Conservation (phyloP, 2,888 invertebrate genomes). For the Sycophila texana region DNA sequence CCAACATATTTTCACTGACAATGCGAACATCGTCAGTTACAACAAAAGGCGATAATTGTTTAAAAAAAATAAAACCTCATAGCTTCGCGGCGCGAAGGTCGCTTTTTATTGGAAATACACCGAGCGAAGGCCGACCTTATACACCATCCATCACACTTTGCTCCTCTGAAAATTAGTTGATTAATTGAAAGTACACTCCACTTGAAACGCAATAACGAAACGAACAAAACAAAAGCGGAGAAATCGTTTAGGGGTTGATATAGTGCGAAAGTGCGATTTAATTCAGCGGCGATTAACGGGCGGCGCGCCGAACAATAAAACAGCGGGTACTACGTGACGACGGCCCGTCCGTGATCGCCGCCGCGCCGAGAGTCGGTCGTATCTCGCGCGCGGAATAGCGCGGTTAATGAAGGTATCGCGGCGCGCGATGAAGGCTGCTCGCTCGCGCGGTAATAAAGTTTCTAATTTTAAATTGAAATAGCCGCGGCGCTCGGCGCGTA, state of each 20-base stretch:
- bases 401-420: conserved; percentile 35
- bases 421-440: neutral
- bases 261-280: too few species aligned
- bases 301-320: too few species aligned
- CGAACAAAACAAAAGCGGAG: neutral
- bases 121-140: neutral
- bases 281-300: too few species aligned
- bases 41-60: conserved; percentile 6
- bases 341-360: neutral
- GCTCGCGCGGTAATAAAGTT: conserved; percentile 43
- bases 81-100: conserved; percentile 1
- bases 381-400: neutral
- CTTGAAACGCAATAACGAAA: neutral
- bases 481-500: neutral
- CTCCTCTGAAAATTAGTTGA: too few species aligned
- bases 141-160: too few species aligned
- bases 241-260: too few species aligned
- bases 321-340: neutral
- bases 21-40: neutral
- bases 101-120: neutral
- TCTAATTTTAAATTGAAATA: conserved; percentile 48
- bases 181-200: too few species aligned
- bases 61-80: neutral
- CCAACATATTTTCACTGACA: neutral
- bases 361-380: neutral